These are phyloP conservation scores for Cichladusa arquata DNA, from an alignment of 2,113 vertebrate genomes.

Conservation along the genomic window DNA sequence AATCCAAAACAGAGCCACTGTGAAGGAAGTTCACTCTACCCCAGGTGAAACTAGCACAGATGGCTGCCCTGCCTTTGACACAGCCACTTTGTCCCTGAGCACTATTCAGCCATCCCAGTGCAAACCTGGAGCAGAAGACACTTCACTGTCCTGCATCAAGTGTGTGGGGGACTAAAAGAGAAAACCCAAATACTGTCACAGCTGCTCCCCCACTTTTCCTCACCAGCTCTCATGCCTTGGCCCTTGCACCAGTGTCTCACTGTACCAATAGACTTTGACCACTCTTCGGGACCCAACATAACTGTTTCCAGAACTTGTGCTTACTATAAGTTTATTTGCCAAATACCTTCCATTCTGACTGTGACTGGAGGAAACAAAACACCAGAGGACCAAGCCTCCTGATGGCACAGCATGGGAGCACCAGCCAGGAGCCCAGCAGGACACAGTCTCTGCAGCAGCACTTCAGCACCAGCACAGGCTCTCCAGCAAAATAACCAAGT, in stretches of 20 bases:
- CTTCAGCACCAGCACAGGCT: not conserved
- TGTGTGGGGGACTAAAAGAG: not conserved
- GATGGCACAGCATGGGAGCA: not conserved
- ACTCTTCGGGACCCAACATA: not conserved
- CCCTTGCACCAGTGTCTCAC: not conserved
- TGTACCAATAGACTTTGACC: accelerated
- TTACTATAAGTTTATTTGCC: not conserved
- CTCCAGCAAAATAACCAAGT: not conserved
- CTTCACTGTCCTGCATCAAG: not conserved
- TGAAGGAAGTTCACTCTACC: not conserved
- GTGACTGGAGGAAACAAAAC: not conserved
- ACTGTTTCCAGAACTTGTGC: not conserved
- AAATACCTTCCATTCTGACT: not conserved
- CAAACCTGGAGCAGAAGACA: not conserved
- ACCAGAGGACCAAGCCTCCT: not conserved
- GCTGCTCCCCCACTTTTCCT: not conserved
- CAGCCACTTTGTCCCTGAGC: not conserved
- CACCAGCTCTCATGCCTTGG: accelerated
- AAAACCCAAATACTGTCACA: not conserved
- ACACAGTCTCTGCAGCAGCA: not conserved
- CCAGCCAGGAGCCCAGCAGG: accelerated
- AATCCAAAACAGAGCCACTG: not conserved
- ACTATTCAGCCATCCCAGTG: not conserved
- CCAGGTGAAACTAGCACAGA: not conserved
- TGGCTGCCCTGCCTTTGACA: accelerated